Percentiles rank a stretch among this genome's conserved stretches.
phyloP scores from a whole-genome alignment of 1,140 invertebrate species.

The Galleria mellonella region DNA sequence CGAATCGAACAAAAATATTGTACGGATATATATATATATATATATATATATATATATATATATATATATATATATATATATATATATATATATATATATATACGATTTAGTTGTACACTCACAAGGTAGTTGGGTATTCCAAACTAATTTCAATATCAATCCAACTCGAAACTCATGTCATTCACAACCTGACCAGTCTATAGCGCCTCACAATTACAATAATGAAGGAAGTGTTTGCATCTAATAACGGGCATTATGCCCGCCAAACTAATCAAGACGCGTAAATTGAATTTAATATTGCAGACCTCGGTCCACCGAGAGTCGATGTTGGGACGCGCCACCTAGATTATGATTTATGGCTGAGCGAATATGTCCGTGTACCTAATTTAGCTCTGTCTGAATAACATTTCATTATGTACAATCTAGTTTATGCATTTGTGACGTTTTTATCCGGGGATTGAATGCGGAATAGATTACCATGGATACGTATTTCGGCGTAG shows the following conservation, averaged over 20 bases:
- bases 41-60: no score
- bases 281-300: conserved; percentile 60
- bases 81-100: no score
- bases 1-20: no score
- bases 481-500: no score
- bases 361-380: not conserved
- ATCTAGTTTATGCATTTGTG: not conserved
- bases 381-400: conserved; percentile 5
- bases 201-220: not conserved
- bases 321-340: not conserved
- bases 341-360: conserved; percentile 9
- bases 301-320: conserved; percentile 22
- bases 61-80: no score
- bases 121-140: no score
- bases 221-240: conserved; percentile 1
- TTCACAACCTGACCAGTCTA: not conserved
- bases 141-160: not conserved
- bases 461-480: no score
- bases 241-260: conserved; percentile 33
- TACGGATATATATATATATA: no score
- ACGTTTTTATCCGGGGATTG: not conserved
- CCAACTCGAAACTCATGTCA: not conserved
- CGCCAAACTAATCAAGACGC: conserved; percentile 48
- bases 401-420: not conserved
- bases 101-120: no score